phyloP scores from a whole-genome alignment of 92 coral and sea anemone genomes.

The Zoanthus sansibaricus region DNA sequence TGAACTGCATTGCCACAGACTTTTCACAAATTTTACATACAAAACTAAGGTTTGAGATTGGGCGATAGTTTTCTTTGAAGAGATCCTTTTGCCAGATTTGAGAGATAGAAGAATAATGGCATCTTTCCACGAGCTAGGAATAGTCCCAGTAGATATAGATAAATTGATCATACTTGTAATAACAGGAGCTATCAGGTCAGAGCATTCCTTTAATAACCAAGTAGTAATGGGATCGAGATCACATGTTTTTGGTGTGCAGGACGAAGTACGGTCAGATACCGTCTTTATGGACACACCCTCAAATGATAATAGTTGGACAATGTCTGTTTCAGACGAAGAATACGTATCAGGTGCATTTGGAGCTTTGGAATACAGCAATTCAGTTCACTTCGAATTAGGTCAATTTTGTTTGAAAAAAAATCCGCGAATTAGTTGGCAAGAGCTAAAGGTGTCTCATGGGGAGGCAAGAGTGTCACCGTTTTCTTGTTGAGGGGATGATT shows the following conservation, averaged over 20 bases:
- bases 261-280: not conserved
- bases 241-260: not conserved
- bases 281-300: not conserved
- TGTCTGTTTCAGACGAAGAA: not conserved
- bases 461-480: not conserved
- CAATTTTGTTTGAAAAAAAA: too few species aligned
- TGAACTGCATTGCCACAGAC: not conserved
- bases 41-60: slow-evolving; percentile 12
- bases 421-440: too few species aligned
- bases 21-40: slow-evolving; percentile 19
- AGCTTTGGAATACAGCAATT: not conserved
- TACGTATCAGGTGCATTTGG: not conserved
- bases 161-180: not conserved
- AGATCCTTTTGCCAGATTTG: not conserved
- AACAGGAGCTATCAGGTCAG: not conserved
- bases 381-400: not conserved
- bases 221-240: not conserved
- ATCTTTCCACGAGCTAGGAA: slow-evolving; percentile 14
- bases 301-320: not conserved
- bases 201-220: not conserved
- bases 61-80: not conserved
- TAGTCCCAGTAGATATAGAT: not conserved
- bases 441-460: too few species aligned
- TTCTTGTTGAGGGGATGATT: not conserved
- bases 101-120: not conserved